Conservation (phyloP, 2,888 invertebrate species). For the Parthenolecanium corni region DNA sequence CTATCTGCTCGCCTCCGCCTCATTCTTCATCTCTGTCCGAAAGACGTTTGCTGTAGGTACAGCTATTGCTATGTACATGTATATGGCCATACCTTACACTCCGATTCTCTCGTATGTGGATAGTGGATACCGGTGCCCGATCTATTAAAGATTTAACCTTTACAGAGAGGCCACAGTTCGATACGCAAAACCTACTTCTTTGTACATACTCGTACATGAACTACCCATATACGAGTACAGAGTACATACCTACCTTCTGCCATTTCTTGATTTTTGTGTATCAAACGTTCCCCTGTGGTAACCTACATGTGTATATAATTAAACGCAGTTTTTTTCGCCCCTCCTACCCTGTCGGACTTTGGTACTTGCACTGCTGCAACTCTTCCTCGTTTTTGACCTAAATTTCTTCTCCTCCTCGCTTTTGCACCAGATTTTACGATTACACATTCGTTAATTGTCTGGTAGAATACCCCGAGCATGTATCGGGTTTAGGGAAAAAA, state of each 20-base stretch:
- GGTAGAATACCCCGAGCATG: not conserved
- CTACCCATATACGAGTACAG: too few relatives aligned
- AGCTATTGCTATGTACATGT: too few relatives aligned
- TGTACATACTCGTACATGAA: too few relatives aligned
- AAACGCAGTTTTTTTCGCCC: conserved; percentile 5
- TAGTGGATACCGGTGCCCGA: too few relatives aligned
- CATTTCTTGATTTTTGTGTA: too few relatives aligned
- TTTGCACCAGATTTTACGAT: conserved; percentile 15
- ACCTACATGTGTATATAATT: not conserved
- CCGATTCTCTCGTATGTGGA: too few relatives aligned
- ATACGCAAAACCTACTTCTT: conserved; percentile 28
- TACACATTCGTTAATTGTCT: conserved; percentile 2
- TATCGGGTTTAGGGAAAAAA: not conserved
- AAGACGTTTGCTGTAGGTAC: not conserved
- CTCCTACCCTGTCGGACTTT: conserved; percentile 2
- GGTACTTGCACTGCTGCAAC: conserved; percentile 19
- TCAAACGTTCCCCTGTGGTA: conserved; percentile 22
- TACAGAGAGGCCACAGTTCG: conserved; percentile 16
- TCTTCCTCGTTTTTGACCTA: conserved; percentile 27
- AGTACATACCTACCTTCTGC: too few relatives aligned
- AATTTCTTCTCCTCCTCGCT: conserved; percentile 12
- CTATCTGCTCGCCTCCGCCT: too few relatives aligned
- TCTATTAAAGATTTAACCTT: too few relatives aligned
- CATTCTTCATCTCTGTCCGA: not conserved
- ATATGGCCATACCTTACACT: too few relatives aligned